These are phyloP conservation scores for Prorops nasuta DNA, from an alignment of 1,140 invertebrate species.

Conservation along the genomic window DNA sequence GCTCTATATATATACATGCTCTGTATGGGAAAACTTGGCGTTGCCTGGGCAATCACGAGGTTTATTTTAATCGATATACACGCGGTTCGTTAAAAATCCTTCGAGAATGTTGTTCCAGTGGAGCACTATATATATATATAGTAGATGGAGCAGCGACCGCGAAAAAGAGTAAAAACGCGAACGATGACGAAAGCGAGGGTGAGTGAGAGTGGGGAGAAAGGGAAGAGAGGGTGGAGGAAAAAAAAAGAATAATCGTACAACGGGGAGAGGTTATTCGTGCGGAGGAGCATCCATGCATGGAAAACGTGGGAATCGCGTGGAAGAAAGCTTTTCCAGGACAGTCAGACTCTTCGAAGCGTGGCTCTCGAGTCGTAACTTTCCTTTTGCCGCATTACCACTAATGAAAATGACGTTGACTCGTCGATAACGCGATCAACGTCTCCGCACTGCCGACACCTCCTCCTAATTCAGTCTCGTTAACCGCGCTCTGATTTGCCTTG, in stretches of 20 bases:
- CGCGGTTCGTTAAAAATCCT: no score
- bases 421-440: neutral
- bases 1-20: no score
- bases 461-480: neutral
- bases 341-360: slow-evolving; percentile 27
- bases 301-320: slow-evolving; percentile 25
- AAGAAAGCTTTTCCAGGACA: slow-evolving; percentile 29
- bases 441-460: neutral
- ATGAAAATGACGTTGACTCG: neutral
- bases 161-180: neutral
- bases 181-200: neutral
- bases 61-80: no score
- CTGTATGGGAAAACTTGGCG: no score
- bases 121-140: no score
- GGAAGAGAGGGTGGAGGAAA: neutral
- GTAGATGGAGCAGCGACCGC: slow-evolving; percentile 1
- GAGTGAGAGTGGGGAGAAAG: neutral
- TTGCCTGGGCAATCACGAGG: no score
- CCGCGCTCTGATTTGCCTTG: slow-evolving; percentile 14
- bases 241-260: no score
- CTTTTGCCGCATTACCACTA: neutral
- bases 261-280: no score
- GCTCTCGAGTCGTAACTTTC: slow-evolving; percentile 6
- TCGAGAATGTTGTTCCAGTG: no score
- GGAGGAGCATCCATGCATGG: slow-evolving; percentile 23